These are phyloP conservation scores for Cerastis rubricosa DNA, from an alignment of 2,888 invertebrate species.

Conservation along the genomic window DNA sequence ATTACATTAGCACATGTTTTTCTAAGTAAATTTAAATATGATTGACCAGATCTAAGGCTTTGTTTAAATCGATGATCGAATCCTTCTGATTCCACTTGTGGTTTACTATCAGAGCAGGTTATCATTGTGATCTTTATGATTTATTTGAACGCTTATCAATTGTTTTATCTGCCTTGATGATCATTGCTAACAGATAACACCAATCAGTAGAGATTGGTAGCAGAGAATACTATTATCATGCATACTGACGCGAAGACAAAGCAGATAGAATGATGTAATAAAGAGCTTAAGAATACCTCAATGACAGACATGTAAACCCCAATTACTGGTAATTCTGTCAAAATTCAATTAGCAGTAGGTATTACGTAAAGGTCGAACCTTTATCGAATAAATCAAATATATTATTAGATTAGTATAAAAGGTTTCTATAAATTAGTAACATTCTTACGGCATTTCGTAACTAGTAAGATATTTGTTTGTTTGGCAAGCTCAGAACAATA, in stretches of 20 bases:
- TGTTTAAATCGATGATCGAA: neutral
- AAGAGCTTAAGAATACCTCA: conserved; percentile 18
- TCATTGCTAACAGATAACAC: conserved; percentile 44
- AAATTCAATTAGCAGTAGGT: conserved; percentile 60
- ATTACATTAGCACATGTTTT: conserved; percentile 1
- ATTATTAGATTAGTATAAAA: conserved; percentile 62
- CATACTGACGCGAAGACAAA: conserved; percentile 12
- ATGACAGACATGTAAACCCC: conserved; percentile 13
- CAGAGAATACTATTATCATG: conserved; percentile 12
- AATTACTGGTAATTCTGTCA: conserved; percentile 29
- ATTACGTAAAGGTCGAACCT: conserved; percentile 47
- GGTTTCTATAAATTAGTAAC: conserved; percentile 53
- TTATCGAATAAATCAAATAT: conserved; percentile 26
- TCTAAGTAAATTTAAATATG: conserved; percentile 4
- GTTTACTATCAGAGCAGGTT: conserved; percentile 17
- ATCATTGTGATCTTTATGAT: conserved; percentile 25
- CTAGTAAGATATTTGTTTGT: conserved; percentile 36
- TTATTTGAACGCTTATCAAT: conserved; percentile 30
- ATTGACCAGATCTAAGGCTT: conserved; percentile 5
- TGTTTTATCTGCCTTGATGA: conserved; percentile 37
- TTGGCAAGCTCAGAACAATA: conserved; percentile 9
- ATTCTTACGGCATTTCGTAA: conserved; percentile 41
- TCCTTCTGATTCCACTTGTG: conserved; percentile 1
- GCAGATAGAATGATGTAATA: conserved; percentile 5
- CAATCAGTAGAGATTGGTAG: conserved; percentile 14